Conservation (phyloP, 2,888 invertebrate species). For the Teleogryllus oceanicus region DNA sequence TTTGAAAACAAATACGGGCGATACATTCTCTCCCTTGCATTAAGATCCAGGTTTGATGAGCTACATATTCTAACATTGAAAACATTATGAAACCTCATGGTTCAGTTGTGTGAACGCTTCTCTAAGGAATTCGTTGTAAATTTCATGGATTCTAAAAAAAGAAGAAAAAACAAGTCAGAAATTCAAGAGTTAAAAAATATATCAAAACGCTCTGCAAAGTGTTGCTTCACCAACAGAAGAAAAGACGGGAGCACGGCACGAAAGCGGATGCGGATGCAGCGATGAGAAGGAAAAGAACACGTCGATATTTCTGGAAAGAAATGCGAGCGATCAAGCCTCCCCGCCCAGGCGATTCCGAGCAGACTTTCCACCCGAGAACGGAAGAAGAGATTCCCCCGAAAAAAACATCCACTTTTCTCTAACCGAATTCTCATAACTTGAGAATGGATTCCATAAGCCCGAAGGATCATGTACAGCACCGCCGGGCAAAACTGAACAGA, state of each 20-base stretch:
- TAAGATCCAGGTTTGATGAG: no score
- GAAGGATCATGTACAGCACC: not conserved
- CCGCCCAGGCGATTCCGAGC: not conserved
- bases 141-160: no score
- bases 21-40: no score
- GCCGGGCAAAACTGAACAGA: not conserved
- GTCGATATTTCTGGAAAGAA: not conserved
- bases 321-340: not conserved
- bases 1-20: no score
- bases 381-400: not conserved
- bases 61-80: no score
- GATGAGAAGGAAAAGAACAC: not conserved
- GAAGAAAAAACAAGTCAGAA: no score
- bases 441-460: conserved; percentile 7
- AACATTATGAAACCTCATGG: no score
- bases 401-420: not conserved
- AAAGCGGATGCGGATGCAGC: not conserved
- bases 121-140: no score
- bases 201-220: no score
- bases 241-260: not conserved
- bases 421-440: conserved; percentile 10
- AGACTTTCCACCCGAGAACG: not conserved
- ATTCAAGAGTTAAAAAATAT: no score
- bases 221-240: not conserved
- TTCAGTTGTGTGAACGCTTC: no score